phyloP scores from a whole-genome alignment of 2,797 vertebrate genomes.

The Propithecus deckenii region DNA sequence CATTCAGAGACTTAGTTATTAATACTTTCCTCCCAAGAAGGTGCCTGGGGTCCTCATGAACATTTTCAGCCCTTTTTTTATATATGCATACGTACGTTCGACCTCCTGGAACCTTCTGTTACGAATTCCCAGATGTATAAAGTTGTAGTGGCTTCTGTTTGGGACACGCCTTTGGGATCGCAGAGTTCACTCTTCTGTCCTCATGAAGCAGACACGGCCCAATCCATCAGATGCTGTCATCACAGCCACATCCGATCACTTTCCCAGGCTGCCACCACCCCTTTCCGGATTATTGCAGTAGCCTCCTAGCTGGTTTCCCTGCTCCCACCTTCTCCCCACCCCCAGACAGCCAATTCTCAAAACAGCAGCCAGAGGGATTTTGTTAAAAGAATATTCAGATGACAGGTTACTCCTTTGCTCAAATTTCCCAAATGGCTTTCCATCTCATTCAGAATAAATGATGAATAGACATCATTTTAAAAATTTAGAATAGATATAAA shows the following conservation, averaged over 20 bases:
- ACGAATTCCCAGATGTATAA: background rate
- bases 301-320: background rate
- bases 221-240: background rate
- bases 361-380: background rate
- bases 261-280: background rate
- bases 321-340: background rate
- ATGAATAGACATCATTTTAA: background rate
- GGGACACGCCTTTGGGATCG: background rate
- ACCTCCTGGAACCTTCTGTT: background rate
- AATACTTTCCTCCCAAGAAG: background rate
- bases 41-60: background rate
- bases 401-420: background rate
- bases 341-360: background rate
- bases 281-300: background rate
- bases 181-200: background rate
- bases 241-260: background rate
- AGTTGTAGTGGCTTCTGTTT: background rate
- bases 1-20: background rate
- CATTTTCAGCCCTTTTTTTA: background rate
- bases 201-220: background rate
- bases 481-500: background rate
- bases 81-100: accelerated
- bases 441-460: background rate
- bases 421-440: background rate
- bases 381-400: background rate